These are phyloP conservation scores for Avahi laniger DNA, from an alignment of 2,797 vertebrate genomes.

Conservation along the genomic window DNA sequence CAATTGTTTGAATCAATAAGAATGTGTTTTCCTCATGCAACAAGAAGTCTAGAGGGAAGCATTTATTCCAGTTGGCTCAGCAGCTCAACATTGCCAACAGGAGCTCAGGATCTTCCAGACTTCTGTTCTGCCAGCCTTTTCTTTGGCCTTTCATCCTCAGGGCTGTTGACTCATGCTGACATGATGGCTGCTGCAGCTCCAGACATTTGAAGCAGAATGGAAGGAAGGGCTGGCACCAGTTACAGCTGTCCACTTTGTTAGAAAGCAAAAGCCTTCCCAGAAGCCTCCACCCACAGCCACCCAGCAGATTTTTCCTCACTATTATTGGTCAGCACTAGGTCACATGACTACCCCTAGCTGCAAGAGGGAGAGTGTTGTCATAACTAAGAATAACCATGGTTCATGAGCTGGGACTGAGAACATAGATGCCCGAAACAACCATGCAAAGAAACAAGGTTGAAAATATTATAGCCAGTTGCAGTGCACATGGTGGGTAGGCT, in stretches of 20 bases:
- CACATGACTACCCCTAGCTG: background rate
- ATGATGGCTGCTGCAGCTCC: background rate
- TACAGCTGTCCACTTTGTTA: background rate
- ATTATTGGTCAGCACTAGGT: background rate
- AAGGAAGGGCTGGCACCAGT: background rate
- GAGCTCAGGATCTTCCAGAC: background rate
- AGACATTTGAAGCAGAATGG: background rate
- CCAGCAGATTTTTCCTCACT: background rate
- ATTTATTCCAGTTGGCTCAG: background rate
- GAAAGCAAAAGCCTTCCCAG: background rate
- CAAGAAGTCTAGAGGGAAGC: background rate
- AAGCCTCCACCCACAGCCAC: accelerated
- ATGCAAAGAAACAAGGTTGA: background rate
- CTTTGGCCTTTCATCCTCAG: background rate
- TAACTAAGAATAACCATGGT: background rate
- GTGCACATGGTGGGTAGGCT: background rate
- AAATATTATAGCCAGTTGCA: background rate
- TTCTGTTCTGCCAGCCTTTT: background rate
- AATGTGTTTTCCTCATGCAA: background rate
- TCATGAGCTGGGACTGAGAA: background rate
- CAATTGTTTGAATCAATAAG: background rate
- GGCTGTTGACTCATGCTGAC: background rate
- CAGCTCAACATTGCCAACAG: background rate
- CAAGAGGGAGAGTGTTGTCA: background rate
- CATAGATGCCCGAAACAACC: background rate